These are phyloP conservation scores for Podargus strigoides DNA, from an alignment of 2,797 vertebrate species.

Conservation along the genomic window DNA sequence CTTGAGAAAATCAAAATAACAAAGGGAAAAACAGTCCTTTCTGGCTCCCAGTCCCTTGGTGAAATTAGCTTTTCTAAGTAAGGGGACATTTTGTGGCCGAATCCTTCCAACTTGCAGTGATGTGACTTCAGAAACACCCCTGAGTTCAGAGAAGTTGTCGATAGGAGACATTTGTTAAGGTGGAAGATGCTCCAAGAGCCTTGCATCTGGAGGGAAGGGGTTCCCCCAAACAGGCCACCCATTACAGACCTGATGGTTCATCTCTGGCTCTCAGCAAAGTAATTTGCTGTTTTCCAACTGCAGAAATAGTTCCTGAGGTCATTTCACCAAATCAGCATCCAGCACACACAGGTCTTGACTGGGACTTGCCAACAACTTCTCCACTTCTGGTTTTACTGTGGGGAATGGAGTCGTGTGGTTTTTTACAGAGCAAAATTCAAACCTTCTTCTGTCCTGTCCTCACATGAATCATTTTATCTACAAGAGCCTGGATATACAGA, in stretches of 20 bases:
- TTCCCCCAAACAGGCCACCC: background rate
- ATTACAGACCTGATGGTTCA: background rate
- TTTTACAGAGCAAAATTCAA: background rate
- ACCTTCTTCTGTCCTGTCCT: background rate
- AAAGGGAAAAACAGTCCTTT: too few relatives aligned
- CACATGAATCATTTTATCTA: background rate
- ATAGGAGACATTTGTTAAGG: background rate
- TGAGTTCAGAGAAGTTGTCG: too few relatives aligned
- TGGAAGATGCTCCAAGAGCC: background rate
- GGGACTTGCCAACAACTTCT: too few relatives aligned
- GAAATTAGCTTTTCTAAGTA: too few relatives aligned
- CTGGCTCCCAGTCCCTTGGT: too few relatives aligned
- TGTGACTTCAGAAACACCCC: too few relatives aligned
- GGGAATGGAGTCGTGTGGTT: background rate
- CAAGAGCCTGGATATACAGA: too few relatives aligned
- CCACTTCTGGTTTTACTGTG: background rate
- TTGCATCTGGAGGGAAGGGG: rapidly evolving
- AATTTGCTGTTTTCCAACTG: background rate
- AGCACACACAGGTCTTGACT: too few relatives aligned
- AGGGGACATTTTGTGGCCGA: too few relatives aligned
- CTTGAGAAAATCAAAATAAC: too few relatives aligned
- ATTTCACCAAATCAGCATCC: too few relatives aligned
- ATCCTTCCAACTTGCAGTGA: too few relatives aligned
- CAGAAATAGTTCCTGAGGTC: background rate
- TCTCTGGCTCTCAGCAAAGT: background rate